A percentile compares a stretch with the other conserved stretches of the same genome.
Conservation (phyloP, 2,888 invertebrate species). For the Cryptocephalus primarius region DNA sequence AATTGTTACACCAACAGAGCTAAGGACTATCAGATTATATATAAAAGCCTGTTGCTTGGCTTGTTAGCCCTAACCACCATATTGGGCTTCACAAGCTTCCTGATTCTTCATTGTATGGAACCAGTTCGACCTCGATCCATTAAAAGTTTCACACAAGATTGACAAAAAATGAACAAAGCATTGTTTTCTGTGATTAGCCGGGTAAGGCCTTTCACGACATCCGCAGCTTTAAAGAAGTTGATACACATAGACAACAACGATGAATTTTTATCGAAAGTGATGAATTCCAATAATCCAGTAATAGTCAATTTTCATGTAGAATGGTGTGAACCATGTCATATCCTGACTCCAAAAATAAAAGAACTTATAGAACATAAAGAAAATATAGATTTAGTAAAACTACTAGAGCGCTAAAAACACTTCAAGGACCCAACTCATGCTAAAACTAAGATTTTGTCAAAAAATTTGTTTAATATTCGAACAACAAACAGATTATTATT, state of each 20-base stretch:
- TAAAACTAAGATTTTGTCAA: too few species aligned
- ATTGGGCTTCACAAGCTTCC: slow-evolving; percentile 37
- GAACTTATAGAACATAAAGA: slow-evolving; percentile 62
- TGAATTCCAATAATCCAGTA: slow-evolving; percentile 76
- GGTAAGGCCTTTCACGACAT: slow-evolving; percentile 16
- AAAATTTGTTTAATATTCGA: too few species aligned
- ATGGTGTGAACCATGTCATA: slow-evolving; percentile 86
- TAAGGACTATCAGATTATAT: slow-evolving; percentile 44
- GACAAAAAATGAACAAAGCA: slow-evolving; percentile 8
- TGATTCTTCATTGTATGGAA: slow-evolving; percentile 41
- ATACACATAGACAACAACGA: slow-evolving; percentile 57
- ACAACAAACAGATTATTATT: too few species aligned
- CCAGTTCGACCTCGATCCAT: slow-evolving; percentile 38
- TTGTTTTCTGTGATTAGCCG: slow-evolving; percentile 1
- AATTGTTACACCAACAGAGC: too few species aligned
- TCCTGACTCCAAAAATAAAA: slow-evolving; percentile 71
- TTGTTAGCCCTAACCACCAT: slow-evolving; percentile 38
- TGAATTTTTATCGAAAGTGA: slow-evolving; percentile 70
- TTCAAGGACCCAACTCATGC: too few species aligned
- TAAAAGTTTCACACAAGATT: slow-evolving; percentile 24
- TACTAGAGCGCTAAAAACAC: too few species aligned
- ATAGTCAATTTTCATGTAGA: slow-evolving; percentile 86
- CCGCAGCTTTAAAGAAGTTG: slow-evolving; percentile 30
- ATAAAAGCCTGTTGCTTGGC: slow-evolving; percentile 38
- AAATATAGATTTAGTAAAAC: slow-evolving; percentile 65